Conservation (phyloP, 1,140 invertebrate species). For the Diprion similis region DNA sequence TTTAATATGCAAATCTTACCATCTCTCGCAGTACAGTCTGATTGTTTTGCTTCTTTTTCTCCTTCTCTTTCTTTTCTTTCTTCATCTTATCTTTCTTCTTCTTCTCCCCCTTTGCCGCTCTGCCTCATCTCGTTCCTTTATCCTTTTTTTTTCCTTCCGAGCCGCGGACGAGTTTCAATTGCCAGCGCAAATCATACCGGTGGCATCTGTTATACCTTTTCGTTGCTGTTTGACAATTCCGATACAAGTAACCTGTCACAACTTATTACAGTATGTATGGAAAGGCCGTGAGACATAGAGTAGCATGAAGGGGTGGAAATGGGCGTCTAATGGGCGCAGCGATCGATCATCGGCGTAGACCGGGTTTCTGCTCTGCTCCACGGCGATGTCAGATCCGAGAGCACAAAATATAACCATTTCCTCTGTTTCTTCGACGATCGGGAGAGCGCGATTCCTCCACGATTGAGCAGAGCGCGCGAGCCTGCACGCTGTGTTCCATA, state of each 20-base stretch:
- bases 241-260: background rate
- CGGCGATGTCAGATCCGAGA: background rate
- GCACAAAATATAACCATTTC: background rate
- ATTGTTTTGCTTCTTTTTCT: conserved; percentile 24
- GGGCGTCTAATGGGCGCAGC: background rate
- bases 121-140: conserved; percentile 21
- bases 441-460: conserved; percentile 30
- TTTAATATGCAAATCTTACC: conserved; percentile 61
- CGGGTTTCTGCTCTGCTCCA: background rate
- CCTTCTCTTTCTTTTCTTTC: background rate
- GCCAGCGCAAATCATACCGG: conserved; percentile 43
- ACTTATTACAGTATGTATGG: background rate
- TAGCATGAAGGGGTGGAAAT: background rate
- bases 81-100: background rate
- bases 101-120: no score
- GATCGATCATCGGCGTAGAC: background rate
- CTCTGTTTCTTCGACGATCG: background rate
- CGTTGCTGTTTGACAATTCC: background rate
- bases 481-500: conserved; percentile 27
- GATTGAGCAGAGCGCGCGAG: conserved; percentile 17
- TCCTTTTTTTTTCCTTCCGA: conserved; percentile 7
- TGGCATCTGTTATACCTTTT: background rate
- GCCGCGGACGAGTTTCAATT: conserved; percentile 50
- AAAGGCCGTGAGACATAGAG: background rate
- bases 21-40: conserved; percentile 17